Percentiles rank a stretch among this genome's conserved stretches.
These are phyloP conservation scores for Remorina albescens DNA, from an alignment of 2,797 vertebrate species.

Conservation along the genomic window DNA sequence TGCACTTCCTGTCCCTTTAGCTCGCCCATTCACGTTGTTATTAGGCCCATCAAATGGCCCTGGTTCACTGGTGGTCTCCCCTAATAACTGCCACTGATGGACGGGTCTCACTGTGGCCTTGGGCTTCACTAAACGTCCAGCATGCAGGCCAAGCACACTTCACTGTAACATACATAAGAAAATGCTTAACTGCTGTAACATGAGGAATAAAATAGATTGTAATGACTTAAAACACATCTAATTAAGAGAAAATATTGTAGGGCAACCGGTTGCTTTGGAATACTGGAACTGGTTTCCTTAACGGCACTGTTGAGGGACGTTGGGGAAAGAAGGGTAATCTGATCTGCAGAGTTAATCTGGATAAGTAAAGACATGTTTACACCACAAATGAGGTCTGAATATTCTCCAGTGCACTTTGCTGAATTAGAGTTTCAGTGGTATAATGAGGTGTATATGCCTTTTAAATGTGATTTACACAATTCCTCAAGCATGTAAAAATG, in stretches of 20 bases:
- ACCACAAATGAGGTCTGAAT: slow-evolving; percentile 86
- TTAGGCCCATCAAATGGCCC: slow-evolving; percentile 89
- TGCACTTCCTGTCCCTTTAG: slow-evolving; percentile 91
- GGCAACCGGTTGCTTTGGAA: slow-evolving; percentile 79
- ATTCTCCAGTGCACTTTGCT: slow-evolving; percentile 81
- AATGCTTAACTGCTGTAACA: slow-evolving; percentile 74
- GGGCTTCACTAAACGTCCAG: slow-evolving; percentile 82
- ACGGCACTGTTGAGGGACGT: slow-evolving; percentile 64
- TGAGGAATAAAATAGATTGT: slow-evolving; percentile 80
- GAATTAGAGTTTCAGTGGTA: slow-evolving; percentile 79
- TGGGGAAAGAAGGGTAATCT: slow-evolving; percentile 75
- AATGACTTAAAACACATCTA: slow-evolving; percentile 85
- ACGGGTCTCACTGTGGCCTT: slow-evolving; percentile 88
- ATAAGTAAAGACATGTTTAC: slow-evolving; percentile 88
- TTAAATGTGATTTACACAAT: slow-evolving; percentile 86
- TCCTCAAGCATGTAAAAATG: slow-evolving; percentile 82
- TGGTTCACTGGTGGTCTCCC: slow-evolving; percentile 89
- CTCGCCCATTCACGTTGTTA: slow-evolving; percentile 86
- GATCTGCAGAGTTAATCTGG: slow-evolving; percentile 85
- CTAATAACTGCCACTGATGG: slow-evolving; percentile 88
- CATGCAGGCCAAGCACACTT: slow-evolving; percentile 50
- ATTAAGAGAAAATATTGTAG: slow-evolving; percentile 83
- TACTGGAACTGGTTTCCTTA: slow-evolving; percentile 64
- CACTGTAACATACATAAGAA: slow-evolving; percentile 73
- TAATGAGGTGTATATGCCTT: slow-evolving; percentile 82